Percentiles rank a stretch among this genome's conserved stretches.
phyloP scores from a whole-genome alignment of 1,140 invertebrate species.

The Aricia agestis region DNA sequence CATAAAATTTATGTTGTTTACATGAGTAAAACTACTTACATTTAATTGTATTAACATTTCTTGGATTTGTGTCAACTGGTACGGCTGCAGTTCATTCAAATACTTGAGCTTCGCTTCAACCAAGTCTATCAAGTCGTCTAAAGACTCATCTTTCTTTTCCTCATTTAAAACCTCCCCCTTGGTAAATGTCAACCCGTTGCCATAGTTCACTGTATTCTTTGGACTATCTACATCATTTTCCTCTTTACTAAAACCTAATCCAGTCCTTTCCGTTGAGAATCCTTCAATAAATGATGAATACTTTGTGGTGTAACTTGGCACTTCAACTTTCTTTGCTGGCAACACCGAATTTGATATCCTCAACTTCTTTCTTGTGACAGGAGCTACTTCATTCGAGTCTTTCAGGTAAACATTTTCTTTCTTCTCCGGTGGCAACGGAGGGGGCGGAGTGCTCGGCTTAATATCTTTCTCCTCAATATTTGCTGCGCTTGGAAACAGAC shows the following conservation, averaged over 20 bases:
- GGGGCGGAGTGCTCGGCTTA: conserved; percentile 25
- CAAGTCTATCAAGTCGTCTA: conserved; percentile 51
- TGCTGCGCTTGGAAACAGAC: conserved; percentile 42
- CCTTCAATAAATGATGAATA: conserved; percentile 65
- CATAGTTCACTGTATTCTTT: conserved; percentile 58
- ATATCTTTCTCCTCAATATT: conserved; percentile 35
- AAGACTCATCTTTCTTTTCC: conserved; percentile 54
- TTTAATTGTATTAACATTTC: conserved; percentile 68
- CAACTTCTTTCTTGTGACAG: conserved; percentile 48
- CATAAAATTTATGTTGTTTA: no score
- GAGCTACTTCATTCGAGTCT: conserved; percentile 41
- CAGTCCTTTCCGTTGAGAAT: conserved; percentile 56
- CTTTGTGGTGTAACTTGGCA: conserved; percentile 59
- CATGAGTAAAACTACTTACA: conserved; percentile 33
- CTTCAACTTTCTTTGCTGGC: conserved; percentile 47
- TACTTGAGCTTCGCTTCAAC: conserved; percentile 62
- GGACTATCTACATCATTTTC: conserved; percentile 37
- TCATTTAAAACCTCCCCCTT: conserved; percentile 65
- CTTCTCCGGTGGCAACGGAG: conserved; percentile 39
- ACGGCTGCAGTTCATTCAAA: conserved; percentile 51
- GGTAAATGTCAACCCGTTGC: conserved; percentile 60
- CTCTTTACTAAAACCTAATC: conserved; percentile 60
- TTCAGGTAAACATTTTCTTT: conserved; percentile 56
- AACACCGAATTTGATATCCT: conserved; percentile 62
- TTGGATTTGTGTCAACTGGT: conserved; percentile 49